Percentiles rank a stretch among this genome's conserved stretches.
These are phyloP conservation scores for Sebastes hubbsi DNA, from an alignment of 2,797 vertebrate genomes.

Conservation along the genomic window DNA sequence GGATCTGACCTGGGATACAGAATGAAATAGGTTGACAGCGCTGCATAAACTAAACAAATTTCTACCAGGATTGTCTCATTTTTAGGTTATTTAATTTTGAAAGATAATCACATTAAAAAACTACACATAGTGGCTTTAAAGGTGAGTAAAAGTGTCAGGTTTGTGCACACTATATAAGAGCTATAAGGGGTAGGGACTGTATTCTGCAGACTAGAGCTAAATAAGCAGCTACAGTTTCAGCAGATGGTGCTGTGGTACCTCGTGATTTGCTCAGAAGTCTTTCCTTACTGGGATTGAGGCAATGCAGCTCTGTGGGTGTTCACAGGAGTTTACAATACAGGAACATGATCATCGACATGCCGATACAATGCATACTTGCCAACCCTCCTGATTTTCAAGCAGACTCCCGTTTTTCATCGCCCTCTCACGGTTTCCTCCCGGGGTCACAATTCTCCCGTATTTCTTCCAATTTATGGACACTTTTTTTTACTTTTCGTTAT, in stretches of 20 bases:
- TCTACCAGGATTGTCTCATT: background rate
- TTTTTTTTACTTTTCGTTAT: no score
- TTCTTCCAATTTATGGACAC: no score
- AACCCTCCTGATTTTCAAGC: no score
- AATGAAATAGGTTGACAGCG: no score
- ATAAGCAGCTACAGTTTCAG: constrained; percentile 20
- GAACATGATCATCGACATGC: background rate
- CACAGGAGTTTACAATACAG: constrained; percentile 19
- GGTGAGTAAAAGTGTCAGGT: background rate
- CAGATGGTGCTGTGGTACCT: constrained; percentile 68
- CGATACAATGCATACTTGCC: background rate
- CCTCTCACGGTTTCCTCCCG: no score
- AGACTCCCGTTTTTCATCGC: no score
- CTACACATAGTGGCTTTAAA: constrained; percentile 6
- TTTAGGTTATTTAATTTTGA: background rate
- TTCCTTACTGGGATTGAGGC: constrained; percentile 61
- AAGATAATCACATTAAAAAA: background rate
- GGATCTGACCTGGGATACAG: background rate
- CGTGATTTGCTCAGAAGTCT: constrained; percentile 57
- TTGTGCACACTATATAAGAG: background rate
- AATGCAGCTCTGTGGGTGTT: constrained; percentile 61
- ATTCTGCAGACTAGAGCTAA: background rate
- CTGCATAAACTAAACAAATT: background rate
- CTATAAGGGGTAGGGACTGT: background rate
- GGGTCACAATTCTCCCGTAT: no score